These are phyloP conservation scores for Spilosoma lubricipeda DNA, from an alignment of 2,888 invertebrate genomes.

Conservation along the genomic window DNA sequence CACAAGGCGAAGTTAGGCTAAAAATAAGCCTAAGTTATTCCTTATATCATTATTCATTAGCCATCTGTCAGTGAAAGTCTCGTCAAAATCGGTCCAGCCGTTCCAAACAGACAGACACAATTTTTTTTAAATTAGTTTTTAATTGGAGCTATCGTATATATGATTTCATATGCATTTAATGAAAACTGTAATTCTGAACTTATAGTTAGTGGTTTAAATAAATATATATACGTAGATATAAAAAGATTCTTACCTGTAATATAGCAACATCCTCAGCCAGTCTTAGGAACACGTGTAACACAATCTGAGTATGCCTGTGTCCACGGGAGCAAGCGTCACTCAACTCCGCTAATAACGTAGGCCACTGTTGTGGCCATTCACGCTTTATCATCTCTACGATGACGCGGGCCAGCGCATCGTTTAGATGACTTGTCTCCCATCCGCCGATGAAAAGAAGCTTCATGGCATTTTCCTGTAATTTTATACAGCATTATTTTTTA, in stretches of 20 bases:
- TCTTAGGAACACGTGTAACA: constrained; percentile 94
- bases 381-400: constrained; percentile 98
- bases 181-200: no score
- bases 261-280: constrained; percentile 97
- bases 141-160: no score
- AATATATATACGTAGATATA: not conserved
- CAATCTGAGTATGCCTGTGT: constrained; percentile 95
- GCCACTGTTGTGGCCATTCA: constrained; percentile 99
- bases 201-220: no score
- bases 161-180: no score
- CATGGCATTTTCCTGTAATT: constrained; percentile 92
- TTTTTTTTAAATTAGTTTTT: no score
- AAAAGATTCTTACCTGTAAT: constrained; percentile 88
- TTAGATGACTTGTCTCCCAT: constrained; percentile 91
- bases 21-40: no score
- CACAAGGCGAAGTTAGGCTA: no score
- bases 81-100: no score
- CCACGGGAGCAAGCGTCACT: constrained; percentile 93
- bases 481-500: not conserved
- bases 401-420: constrained; percentile 95
- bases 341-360: constrained; percentile 92
- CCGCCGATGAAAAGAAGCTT: constrained; percentile 93
- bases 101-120: no score
- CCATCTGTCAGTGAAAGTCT: no score
- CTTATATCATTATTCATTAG: no score